Percentiles rank a stretch among this genome's conserved stretches.
Conservation (phyloP, 1,140 invertebrate species). For the Sminthurides bifidus region DNA sequence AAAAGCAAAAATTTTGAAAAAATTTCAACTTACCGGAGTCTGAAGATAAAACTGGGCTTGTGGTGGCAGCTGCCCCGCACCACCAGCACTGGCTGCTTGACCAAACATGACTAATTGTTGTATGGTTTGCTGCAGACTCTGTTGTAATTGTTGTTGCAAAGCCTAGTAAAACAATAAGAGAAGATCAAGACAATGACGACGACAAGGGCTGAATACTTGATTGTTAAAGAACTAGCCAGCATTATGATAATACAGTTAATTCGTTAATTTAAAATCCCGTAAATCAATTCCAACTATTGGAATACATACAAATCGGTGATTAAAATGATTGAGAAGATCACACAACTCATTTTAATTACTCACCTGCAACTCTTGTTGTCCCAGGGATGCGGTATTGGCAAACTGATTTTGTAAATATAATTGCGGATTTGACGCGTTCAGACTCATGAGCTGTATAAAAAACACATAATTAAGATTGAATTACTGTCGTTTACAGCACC, state of each 20-base stretch:
- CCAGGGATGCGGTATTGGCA: conserved; percentile 39
- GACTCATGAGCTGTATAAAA: conserved; percentile 43
- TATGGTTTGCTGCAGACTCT: conserved; percentile 49
- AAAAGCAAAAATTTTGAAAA: too few species aligned
- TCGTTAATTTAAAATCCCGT: too few species aligned
- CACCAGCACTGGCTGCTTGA: conserved; percentile 39
- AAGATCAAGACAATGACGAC: too few species aligned
- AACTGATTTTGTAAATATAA: conserved; percentile 42
- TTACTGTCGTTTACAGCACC: too few species aligned
- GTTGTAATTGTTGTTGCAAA: conserved; percentile 51
- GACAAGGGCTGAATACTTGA: too few species aligned
- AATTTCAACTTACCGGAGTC: conserved; percentile 51
- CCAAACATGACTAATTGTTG: conserved; percentile 60
- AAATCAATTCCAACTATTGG: too few species aligned
- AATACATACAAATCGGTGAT: too few species aligned
- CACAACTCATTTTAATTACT: too few species aligned
- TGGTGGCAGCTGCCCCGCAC: conserved; percentile 43
- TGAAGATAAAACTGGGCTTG: conserved; percentile 65
- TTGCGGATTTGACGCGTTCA: conserved; percentile 38
- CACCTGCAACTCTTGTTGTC: conserved; percentile 47
- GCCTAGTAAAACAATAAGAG: too few species aligned
- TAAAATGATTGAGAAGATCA: too few species aligned
- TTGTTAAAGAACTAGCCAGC: too few species aligned
- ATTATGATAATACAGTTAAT: too few species aligned
- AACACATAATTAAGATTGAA: conserved; percentile 8